These are phyloP conservation scores for Invenusta paracnida DNA, from an alignment of 2,888 invertebrate species.

Conservation along the genomic window DNA sequence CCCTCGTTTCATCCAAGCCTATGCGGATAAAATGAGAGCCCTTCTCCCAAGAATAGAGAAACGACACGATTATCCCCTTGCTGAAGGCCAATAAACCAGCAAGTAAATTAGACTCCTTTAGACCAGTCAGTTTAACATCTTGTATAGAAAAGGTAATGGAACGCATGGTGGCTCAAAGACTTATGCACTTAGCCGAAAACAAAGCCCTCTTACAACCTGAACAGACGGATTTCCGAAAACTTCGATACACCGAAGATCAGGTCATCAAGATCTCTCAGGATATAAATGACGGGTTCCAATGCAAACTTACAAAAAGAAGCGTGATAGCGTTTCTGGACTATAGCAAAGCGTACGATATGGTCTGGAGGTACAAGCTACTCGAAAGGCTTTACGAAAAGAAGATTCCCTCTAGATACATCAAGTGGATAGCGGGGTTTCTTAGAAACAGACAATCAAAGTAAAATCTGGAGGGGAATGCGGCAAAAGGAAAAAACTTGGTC, in stretches of 20 bases:
- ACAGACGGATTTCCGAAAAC: not conserved
- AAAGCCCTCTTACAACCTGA: not conserved
- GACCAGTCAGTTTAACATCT: slow-evolving; percentile 16
- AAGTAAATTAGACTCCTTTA: not conserved
- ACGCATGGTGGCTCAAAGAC: slow-evolving; percentile 1
- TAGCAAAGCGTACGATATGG: slow-evolving; percentile 3
- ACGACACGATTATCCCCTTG: not conserved
- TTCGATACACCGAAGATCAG: not conserved
- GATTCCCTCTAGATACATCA: not conserved
- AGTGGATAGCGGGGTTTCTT: not conserved
- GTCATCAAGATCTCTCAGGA: not conserved
- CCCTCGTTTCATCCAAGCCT: not conserved
- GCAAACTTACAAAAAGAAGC: not conserved
- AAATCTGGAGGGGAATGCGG: slow-evolving; percentile 2
- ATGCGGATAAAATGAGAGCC: not conserved
- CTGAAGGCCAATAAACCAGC: not conserved
- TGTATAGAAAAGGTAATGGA: not conserved
- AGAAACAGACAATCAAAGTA: not conserved
- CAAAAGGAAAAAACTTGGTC: too few relatives aligned
- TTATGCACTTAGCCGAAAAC: not conserved
- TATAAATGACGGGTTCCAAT: not conserved
- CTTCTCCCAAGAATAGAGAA: not conserved
- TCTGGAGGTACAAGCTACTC: not conserved
- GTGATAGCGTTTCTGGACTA: not conserved
- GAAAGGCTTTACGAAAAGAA: not conserved